Evolutionary conservation across 35 echinoderm and acorn worm genomes (phyloP).

Genomic region (Apostichopus parvimensis): DNA sequence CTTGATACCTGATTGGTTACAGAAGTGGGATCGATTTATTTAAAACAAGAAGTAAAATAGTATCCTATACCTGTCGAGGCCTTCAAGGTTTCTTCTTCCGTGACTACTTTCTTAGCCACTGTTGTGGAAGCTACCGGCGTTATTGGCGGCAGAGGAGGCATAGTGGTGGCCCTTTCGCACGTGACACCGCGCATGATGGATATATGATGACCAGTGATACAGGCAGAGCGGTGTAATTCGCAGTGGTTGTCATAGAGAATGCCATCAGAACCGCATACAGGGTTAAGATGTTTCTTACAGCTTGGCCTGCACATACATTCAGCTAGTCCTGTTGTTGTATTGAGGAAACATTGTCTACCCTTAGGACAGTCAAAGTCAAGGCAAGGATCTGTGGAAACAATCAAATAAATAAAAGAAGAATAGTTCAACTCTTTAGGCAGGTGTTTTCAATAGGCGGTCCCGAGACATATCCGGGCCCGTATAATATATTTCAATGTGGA

Average conservation of each 20-base stretch:
- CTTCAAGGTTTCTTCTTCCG: background rate
- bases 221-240: constrained; percentile 85
- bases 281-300: constrained; percentile 70
- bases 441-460: too few species aligned
- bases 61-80: background rate
- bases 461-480: too few species aligned
- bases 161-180: constrained; percentile 45
- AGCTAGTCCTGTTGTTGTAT: constrained; percentile 55
- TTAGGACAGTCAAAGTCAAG: constrained; percentile 66
- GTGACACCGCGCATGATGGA: constrained; percentile 56
- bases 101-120: background rate
- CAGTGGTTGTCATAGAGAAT: constrained; percentile 92
- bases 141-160: constrained; percentile 25
- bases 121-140: constrained; percentile 29
- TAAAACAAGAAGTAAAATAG: background rate
- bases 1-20: too few species aligned
- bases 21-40: too few species aligned
- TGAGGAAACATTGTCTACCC: constrained; percentile 73
- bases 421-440: background rate
- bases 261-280: constrained; percentile 90
- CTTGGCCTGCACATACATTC: constrained; percentile 72
- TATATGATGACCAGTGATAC: constrained; percentile 63
- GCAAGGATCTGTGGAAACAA: constrained; percentile 64
- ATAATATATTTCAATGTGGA: too few species aligned
- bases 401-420: background rate